phyloP scores from a whole-genome alignment of 2,113 vertebrate species.

The Alosa alosa region DNA sequence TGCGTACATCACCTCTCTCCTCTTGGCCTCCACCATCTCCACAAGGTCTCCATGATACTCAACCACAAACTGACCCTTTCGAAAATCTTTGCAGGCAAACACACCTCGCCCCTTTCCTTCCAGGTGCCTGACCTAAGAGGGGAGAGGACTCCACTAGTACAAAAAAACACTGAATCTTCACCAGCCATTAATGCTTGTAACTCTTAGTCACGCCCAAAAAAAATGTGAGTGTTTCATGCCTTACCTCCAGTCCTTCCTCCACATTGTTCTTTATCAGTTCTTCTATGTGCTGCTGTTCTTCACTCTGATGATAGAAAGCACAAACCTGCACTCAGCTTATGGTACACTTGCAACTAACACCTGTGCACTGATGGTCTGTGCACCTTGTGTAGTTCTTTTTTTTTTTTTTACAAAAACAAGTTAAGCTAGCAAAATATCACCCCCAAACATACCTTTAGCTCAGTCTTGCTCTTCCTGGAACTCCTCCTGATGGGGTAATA shows the following conservation, averaged over 20 bases:
- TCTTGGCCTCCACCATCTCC: constrained; percentile 81
- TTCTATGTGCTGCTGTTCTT: constrained; percentile 84
- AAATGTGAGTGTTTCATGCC: neutral
- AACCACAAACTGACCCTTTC: constrained; percentile 68
- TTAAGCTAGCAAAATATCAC: neutral
- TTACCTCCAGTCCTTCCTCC: constrained; percentile 92
- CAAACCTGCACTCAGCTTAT: neutral
- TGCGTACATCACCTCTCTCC: constrained; percentile 81
- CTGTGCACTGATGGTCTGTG: neutral
- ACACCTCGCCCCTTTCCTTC: constrained; percentile 88
- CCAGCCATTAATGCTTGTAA: neutral
- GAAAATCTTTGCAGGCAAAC: constrained; percentile 59
- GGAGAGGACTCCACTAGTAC: neutral
- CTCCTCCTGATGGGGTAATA: constrained; percentile 91
- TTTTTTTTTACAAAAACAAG: neutral
- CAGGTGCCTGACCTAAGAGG: constrained; percentile 81
- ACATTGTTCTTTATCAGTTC: constrained; percentile 82
- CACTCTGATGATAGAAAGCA: constrained; percentile 69
- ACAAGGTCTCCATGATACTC: constrained; percentile 72
- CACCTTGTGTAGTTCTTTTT: neutral
- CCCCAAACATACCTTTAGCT: constrained; percentile 77
- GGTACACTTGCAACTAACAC: neutral
- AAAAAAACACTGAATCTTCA: too few relatives aligned
- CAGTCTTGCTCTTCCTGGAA: constrained; percentile 86
- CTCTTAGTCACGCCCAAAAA: neutral